These are phyloP conservation scores for Ditula angustiorana DNA, from an alignment of 2,888 invertebrate genomes.

Conservation along the genomic window DNA sequence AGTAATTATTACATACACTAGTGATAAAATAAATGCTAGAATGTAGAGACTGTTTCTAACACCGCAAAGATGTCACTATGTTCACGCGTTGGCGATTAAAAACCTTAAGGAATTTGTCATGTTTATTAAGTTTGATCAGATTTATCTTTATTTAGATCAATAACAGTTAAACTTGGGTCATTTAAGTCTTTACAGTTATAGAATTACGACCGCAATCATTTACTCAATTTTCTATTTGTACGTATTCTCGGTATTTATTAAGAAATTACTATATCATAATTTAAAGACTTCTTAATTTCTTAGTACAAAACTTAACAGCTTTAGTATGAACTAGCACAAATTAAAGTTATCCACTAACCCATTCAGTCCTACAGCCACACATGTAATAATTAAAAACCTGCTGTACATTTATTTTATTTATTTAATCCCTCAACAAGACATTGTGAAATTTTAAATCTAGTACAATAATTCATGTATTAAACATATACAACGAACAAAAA, in stretches of 20 bases:
- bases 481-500: conserved; percentile 46
- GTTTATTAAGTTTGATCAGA: neutral
- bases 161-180: neutral
- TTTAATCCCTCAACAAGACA: conserved; percentile 4
- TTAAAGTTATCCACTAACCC: neutral
- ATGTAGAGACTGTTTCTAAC: too few relatives aligned
- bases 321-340: conserved; percentile 17
- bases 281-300: neutral
- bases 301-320: too few relatives aligned
- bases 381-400: neutral
- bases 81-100: neutral
- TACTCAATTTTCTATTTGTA: neutral
- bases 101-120: neutral
- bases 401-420: conserved; percentile 27
- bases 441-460: conserved; percentile 43
- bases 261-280: neutral
- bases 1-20: neutral
- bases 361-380: conserved; percentile 18
- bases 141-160: conserved; percentile 1
- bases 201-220: neutral
- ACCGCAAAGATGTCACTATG: neutral
- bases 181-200: neutral
- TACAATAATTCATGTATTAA: conserved; percentile 49
- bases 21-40: conserved; percentile 1
- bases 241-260: too few relatives aligned